These are phyloP conservation scores for Plebejus anna DNA, from an alignment of 2,888 invertebrate species.

Conservation along the genomic window DNA sequence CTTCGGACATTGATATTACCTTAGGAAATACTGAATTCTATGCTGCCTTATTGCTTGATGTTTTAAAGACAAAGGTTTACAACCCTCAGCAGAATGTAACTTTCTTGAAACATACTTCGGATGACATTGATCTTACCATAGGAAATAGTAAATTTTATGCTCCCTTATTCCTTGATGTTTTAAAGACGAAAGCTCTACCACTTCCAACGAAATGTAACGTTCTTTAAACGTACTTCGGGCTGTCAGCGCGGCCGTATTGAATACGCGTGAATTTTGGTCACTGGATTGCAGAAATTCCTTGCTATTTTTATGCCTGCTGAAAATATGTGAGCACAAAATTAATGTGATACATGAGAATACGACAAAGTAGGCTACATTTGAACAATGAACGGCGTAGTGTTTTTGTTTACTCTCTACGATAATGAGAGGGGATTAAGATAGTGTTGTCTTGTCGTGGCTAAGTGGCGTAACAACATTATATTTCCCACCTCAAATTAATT, in stretches of 20 bases:
- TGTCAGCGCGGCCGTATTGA: background rate
- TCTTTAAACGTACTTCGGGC: background rate
- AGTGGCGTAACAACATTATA: conserved; percentile 4
- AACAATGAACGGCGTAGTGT: conserved; percentile 23
- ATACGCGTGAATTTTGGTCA: conserved; percentile 6
- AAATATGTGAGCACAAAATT: conserved; percentile 12
- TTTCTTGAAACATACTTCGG: background rate
- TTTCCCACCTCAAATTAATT: background rate
- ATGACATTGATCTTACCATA: background rate
- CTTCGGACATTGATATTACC: background rate
- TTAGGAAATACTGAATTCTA: too few relatives aligned
- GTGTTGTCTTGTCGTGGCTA: background rate
- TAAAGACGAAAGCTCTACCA: background rate
- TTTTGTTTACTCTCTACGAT: conserved; percentile 24
- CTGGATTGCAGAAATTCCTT: background rate
- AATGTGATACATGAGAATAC: conserved; percentile 2
- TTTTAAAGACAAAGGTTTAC: background rate
- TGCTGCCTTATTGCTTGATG: background rate
- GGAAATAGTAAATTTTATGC: background rate
- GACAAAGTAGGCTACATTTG: conserved; percentile 14
- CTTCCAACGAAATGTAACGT: background rate
- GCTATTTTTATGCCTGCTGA: background rate
- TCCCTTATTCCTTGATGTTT: background rate
- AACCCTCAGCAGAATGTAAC: background rate
- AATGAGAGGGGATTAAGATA: conserved; percentile 23